Evolutionary conservation across 2,797 vertebrate species (phyloP).

Genomic region (Hirundo rustica): DNA sequence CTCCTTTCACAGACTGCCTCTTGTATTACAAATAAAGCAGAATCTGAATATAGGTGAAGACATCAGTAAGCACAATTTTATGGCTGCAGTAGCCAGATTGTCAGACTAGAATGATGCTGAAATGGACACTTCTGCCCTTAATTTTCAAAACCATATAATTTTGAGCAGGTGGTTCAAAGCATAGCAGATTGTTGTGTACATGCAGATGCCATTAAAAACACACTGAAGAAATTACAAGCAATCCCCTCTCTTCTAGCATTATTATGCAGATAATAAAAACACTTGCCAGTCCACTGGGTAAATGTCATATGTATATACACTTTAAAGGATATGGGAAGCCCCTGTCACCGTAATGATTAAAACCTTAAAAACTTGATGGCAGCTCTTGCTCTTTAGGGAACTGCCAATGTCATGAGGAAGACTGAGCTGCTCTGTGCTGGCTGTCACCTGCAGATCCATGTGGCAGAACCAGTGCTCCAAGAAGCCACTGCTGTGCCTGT

Average conservation of each 20-base stretch:
- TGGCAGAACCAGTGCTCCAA: neutral
- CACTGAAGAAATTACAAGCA: neutral
- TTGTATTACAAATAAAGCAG: neutral
- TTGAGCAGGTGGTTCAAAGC: neutral
- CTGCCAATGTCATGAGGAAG: neutral
- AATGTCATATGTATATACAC: neutral
- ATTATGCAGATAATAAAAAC: neutral
- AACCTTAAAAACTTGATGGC: neutral
- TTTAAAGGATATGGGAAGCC: neutral
- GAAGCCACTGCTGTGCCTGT: neutral
- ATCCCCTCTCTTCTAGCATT: neutral
- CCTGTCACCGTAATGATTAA: neutral
- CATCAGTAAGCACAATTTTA: neutral
- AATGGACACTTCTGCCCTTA: neutral
- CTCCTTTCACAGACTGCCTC: neutral
- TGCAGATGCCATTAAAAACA: neutral
- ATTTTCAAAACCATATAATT: neutral
- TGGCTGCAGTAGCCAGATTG: neutral
- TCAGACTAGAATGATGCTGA: neutral
- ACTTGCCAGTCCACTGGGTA: neutral
- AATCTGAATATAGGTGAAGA: neutral
- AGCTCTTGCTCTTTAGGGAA: neutral
- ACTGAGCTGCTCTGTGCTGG: neutral
- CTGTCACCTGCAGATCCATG: neutral
- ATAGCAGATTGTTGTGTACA: accelerated